A percentile compares a stretch with the other conserved stretches of the same genome.
Conservation (phyloP, 37 sponge, comb jelly and placozoan genomes). For the Halisarca cf. caerulea region DNA sequence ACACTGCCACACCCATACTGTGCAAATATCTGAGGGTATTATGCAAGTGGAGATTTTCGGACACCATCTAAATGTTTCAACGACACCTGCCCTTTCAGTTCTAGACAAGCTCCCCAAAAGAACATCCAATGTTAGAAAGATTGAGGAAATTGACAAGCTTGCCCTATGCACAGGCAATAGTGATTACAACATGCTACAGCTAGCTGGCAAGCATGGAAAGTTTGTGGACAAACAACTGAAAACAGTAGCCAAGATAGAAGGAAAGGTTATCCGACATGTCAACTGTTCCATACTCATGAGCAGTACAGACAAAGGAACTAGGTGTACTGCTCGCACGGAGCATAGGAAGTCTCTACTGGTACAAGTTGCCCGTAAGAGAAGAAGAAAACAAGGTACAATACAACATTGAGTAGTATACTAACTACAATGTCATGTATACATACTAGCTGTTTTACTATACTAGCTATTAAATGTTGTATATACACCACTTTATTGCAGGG, state of each 20-base stretch:
- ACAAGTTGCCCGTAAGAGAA: background rate
- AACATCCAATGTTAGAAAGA: background rate
- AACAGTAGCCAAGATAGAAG: background rate
- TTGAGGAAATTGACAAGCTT: background rate
- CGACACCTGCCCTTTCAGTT: background rate
- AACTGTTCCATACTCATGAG: slow-evolving; percentile 7
- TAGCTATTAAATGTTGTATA: background rate
- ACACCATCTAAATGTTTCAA: background rate
- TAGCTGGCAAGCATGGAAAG: background rate
- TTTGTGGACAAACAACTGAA: background rate
- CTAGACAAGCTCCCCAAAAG: background rate
- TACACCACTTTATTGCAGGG: too few species aligned
- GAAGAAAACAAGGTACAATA: too few species aligned
- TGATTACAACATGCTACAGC: background rate
- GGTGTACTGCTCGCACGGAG: background rate
- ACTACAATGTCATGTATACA: too few species aligned
- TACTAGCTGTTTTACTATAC: background rate
- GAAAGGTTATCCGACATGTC: background rate
- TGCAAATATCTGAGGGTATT: background rate
- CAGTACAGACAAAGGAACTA: background rate
- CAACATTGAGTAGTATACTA: too few species aligned
- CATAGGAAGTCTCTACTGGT: background rate
- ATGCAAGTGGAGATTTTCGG: background rate
- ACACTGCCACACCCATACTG: background rate
- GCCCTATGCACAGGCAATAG: background rate